These are phyloP conservation scores for Poeciliopsis prolifica DNA, from an alignment of 2,113 vertebrate genomes.

Conservation along the genomic window DNA sequence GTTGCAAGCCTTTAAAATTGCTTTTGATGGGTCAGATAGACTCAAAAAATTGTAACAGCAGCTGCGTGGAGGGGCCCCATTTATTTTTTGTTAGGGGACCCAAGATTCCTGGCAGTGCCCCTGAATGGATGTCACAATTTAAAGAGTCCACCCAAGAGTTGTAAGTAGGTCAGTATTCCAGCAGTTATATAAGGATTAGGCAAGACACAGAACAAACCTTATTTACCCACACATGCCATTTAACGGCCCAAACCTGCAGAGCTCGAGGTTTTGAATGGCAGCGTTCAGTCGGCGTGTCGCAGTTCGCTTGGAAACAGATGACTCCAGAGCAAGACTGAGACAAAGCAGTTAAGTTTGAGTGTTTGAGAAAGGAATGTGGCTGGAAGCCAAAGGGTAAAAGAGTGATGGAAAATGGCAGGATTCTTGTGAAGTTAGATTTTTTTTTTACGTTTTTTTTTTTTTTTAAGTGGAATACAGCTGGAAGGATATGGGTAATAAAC, in stretches of 20 bases:
- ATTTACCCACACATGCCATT: slow-evolving; percentile 51
- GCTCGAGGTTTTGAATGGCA: slow-evolving; percentile 17
- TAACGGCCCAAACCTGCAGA: slow-evolving; percentile 14
- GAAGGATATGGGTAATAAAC: background rate
- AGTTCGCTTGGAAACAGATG: slow-evolving; percentile 18
- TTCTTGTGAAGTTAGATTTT: background rate
- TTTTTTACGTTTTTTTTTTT: no score
- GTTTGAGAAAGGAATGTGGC: background rate
- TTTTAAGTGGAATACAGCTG: background rate
- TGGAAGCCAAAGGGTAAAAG: background rate
- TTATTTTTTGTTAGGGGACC: no score
- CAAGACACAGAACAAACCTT: slow-evolving; percentile 54
- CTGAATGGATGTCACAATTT: slow-evolving; percentile 24
- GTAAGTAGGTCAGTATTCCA: slow-evolving; percentile 66
- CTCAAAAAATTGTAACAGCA: no score
- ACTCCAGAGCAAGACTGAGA: background rate
- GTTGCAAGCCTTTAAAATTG: no score
- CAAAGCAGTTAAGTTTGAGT: background rate
- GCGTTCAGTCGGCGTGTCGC: background rate
- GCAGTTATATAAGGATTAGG: slow-evolving; percentile 55
- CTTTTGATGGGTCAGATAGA: no score
- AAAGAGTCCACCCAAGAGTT: slow-evolving; percentile 9
- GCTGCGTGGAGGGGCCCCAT: no score
- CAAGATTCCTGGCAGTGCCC: no score
- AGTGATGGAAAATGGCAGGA: slow-evolving; percentile 4